phyloP scores from a whole-genome alignment of 2,113 vertebrate species.

The Pygathrix nemaeus region DNA sequence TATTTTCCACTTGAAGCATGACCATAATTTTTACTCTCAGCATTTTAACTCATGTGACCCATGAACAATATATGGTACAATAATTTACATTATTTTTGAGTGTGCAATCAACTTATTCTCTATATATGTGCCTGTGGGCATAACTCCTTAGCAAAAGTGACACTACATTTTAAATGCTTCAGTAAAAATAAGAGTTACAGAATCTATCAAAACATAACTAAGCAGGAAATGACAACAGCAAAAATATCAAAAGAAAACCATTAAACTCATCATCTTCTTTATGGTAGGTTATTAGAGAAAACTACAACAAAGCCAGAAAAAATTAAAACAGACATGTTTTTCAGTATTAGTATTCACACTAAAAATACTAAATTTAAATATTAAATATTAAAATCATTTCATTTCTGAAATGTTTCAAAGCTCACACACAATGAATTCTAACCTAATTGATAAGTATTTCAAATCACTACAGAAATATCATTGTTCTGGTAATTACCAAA shows the following conservation, averaged over 20 bases:
- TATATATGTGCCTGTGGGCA: neutral
- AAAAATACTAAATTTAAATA: constrained; percentile 36
- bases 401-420: constrained; percentile 9
- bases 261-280: neutral
- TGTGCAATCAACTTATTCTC: neutral
- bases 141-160: neutral
- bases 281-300: neutral
- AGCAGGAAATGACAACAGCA: constrained; percentile 6
- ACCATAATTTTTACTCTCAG: neutral
- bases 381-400: neutral
- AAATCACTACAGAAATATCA: neutral
- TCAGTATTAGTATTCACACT: neutral
- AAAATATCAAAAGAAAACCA: neutral
- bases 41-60: neutral
- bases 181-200: neutral
- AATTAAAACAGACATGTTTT: neutral
- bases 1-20: neutral
- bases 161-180: neutral
- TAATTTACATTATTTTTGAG: neutral
- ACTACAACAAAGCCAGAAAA: neutral
- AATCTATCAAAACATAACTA: neutral
- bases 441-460: neutral
- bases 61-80: neutral
- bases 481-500: neutral
- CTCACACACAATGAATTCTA: neutral